A percentile compares a stretch with the other conserved stretches of the same genome.
phyloP scores from a whole-genome alignment of 2,888 invertebrate species.

The Cheilosia grossa region DNA sequence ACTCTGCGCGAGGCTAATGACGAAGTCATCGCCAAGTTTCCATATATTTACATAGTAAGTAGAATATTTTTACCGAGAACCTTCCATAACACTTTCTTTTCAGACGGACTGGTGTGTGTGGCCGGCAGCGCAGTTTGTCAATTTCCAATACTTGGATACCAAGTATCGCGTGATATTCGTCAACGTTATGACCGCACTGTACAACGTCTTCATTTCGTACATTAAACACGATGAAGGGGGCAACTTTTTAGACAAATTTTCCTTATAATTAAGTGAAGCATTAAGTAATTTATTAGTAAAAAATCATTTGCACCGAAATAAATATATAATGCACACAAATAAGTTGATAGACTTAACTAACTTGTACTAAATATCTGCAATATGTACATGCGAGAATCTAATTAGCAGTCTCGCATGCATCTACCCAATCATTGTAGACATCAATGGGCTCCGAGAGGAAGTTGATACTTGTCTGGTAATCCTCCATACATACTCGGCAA shows the following conservation, averaged over 20 bases:
- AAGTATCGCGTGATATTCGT: slow-evolving; percentile 94
- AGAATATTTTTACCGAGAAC: neutral
- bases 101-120: slow-evolving; percentile 95
- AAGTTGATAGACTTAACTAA: neutral
- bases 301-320: slow-evolving; percentile 32
- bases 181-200: slow-evolving; percentile 92
- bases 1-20: slow-evolving; percentile 84
- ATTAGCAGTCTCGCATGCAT: slow-evolving; percentile 98
- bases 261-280: neutral
- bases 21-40: slow-evolving; percentile 89
- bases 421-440: slow-evolving; percentile 99
- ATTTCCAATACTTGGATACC: slow-evolving; percentile 92
- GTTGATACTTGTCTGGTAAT: slow-evolving; percentile 98
- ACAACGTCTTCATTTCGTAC: slow-evolving; percentile 94
- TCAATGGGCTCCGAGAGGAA: slow-evolving; percentile 98
- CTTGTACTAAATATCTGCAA: slow-evolving; percentile 10
- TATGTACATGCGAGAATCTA: slow-evolving; percentile 77
- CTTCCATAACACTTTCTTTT: slow-evolving; percentile 36
- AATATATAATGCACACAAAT: slow-evolving; percentile 35
- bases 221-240: slow-evolving; percentile 87
- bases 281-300: slow-evolving; percentile 21
- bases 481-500: slow-evolving; percentile 97
- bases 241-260: slow-evolving; percentile 59
- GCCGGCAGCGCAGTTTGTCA: slow-evolving; percentile 95
- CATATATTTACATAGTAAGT: slow-evolving; percentile 89